Base-by-base conservation (phyloP, 64 coral and sea anemone genomes). In the Montipora sp. region DNA sequence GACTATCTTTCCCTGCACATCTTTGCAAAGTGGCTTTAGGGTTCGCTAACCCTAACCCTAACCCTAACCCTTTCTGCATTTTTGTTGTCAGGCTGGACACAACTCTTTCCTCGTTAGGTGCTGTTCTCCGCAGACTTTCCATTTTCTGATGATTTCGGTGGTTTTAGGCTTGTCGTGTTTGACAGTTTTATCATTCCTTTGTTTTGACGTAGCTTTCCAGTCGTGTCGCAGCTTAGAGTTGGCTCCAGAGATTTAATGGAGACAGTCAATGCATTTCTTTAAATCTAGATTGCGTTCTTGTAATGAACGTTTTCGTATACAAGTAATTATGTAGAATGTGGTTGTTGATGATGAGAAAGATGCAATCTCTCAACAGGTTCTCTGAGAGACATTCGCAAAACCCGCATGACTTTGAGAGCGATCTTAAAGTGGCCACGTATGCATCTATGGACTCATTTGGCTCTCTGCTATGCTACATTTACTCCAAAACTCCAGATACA, bases 11-110 rank as follows among this genome's bases (percentile, higher is more conserved):
- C 2, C 18, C 18, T 11, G 45, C 51, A 77, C 13, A 93, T 18
- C 8, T 59, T 73, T 9, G 84, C 61, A 18, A 53, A 89, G 63
- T 89, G 92, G 36, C 83, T 86, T 84, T n/a, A 73, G 90, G 51
- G 36, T 36, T 36, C 36, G 36, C 36, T 36, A 36, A 36, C 36
- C 36, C 36, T 36, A 36, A 36, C 36, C 36, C 36, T 36, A 36
- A 36, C 36, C 51, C 5, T 55, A 55, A 55, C 51, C 10, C 51
- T 55, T 55, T 55, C 51, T 0, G 36, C 36, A 36, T 36, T 36
- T 36, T 36, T 36, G 36, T 36, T 36, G 36, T 0, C 36, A 36
- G 36, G 36, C 36, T 36, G 36, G 36, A 36, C 36, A 36, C 1
- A 36, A 36, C 36, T 36, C 36, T 36, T 36, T 36, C 2, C 2